Conservation (phyloP, 2,797 vertebrate species). For the Balearica regulorum region DNA sequence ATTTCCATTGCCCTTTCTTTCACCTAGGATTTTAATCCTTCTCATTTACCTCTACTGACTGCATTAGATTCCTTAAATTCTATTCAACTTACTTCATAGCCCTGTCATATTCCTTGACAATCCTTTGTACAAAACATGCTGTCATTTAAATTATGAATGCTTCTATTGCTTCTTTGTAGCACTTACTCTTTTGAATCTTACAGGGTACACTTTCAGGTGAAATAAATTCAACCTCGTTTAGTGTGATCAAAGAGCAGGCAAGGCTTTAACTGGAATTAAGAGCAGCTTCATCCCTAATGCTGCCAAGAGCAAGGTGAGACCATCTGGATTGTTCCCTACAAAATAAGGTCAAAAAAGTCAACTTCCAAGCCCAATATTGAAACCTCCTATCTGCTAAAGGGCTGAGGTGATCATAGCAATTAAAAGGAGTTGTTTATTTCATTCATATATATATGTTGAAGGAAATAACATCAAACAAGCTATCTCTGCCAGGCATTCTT, state of each 20-base stretch:
- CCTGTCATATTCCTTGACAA: slow-evolving; percentile 30
- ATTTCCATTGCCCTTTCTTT: not conserved
- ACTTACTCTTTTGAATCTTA: slow-evolving; percentile 8
- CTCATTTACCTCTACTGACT: not conserved
- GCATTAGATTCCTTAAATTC: not conserved
- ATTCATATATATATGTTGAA: not conserved
- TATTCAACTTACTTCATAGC: slow-evolving; percentile 2
- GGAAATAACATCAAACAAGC: not conserved
- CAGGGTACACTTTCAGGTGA: slow-evolving; percentile 7
- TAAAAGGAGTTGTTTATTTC: not conserved
- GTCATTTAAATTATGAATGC: slow-evolving; percentile 51
- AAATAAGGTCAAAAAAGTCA: not conserved
- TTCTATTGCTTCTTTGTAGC: slow-evolving; percentile 15
- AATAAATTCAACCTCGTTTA: slow-evolving; percentile 37
- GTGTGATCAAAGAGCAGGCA: slow-evolving; percentile 29
- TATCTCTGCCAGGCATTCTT: not conserved
- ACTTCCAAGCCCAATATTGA: not conserved
- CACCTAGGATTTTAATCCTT: not conserved
- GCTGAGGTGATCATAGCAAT: not conserved
- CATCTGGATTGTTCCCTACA: not conserved
- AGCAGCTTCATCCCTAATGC: not conserved
- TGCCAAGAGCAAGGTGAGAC: slow-evolving; percentile 18
- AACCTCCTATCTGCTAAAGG: not conserved
- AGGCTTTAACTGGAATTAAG: not conserved
- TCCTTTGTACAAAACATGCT: slow-evolving; percentile 39